Conservation (phyloP, 53 echinoderm and acorn worm species). For the Paelopatides confundens region DNA sequence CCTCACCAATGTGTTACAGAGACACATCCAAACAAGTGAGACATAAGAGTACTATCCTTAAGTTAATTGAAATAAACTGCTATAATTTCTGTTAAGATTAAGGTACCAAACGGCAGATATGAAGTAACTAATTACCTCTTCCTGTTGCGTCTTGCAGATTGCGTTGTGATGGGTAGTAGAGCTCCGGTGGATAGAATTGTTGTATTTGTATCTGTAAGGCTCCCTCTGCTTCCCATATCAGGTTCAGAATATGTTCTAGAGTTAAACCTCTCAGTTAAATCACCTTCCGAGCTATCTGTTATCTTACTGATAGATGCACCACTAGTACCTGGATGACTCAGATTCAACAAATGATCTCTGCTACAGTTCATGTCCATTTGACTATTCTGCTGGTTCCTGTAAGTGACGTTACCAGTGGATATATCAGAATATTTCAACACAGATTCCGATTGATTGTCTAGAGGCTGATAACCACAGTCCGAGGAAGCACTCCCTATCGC, state of each 20-base stretch:
- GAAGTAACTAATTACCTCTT: slow-evolving; percentile 53
- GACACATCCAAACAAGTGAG: too few species aligned
- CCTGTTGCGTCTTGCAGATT: slow-evolving; percentile 62
- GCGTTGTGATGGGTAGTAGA: slow-evolving; percentile 66
- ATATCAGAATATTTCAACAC: slow-evolving; percentile 29
- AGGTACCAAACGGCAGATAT: too few species aligned
- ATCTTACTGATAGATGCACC: not conserved
- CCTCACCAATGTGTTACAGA: too few species aligned
- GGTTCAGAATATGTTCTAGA: slow-evolving; percentile 66
- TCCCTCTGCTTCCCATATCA: slow-evolving; percentile 49
- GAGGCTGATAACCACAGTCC: not conserved
- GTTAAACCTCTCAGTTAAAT: not conserved
- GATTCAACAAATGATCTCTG: not conserved
- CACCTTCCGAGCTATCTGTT: not conserved
- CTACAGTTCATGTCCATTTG: not conserved
- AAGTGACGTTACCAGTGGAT: slow-evolving; percentile 16
- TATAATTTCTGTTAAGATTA: too few species aligned
- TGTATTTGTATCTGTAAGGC: slow-evolving; percentile 62
- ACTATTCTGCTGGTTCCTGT: not conserved
- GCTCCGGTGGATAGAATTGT: slow-evolving; percentile 81
- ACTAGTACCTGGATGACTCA: slow-evolving; percentile 10
- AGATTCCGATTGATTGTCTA: slow-evolving; percentile 13
- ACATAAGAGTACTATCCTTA: too few species aligned
- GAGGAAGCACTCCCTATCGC: slow-evolving; percentile 48
- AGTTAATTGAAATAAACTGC: too few species aligned